Evolutionary conservation across 2,888 invertebrate genomes (phyloP).

Genomic region (Linyphia triangularis): DNA sequence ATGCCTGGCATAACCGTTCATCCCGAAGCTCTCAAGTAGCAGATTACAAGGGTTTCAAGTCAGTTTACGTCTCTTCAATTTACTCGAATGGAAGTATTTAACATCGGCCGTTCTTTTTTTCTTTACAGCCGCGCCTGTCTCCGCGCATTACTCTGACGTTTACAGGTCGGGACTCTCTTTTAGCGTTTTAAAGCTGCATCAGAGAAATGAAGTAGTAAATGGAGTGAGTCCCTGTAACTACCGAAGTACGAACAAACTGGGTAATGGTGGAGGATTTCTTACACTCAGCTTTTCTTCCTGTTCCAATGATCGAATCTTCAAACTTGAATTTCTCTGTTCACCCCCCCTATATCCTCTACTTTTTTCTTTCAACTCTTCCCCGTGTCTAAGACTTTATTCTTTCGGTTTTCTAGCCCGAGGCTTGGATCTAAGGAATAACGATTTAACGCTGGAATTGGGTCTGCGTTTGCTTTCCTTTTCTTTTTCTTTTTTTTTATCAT

Average conservation of each 20-base stretch:
- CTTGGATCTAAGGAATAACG: conserved; percentile 64
- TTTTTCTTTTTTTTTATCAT: conserved; percentile 28
- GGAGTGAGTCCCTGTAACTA: conserved; percentile 55
- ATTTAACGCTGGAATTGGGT: conserved; percentile 56
- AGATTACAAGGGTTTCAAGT: conserved; percentile 53
- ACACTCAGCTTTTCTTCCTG: not conserved
- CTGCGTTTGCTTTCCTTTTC: conserved; percentile 21
- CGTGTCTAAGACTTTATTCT: conserved; percentile 43
- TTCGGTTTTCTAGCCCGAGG: conserved; percentile 38
- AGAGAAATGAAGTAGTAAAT: conserved; percentile 66
- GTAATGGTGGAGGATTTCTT: conserved; percentile 54
- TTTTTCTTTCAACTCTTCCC: conserved; percentile 13
- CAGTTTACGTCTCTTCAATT: conserved; percentile 62
- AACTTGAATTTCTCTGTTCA: conserved; percentile 54
- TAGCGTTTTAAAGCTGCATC: conserved; percentile 51
- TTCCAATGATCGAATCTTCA: conserved; percentile 49
- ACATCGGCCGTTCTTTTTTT: conserved; percentile 34
- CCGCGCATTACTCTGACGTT: conserved; percentile 11
- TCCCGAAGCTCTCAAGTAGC: conserved; percentile 37
- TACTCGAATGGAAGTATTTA: conserved; percentile 60
- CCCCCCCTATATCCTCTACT: not conserved
- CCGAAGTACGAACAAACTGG: conserved; percentile 48
- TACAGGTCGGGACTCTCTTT: conserved; percentile 10
- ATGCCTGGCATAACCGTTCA: conserved; percentile 56
- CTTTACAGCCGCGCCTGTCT: conserved; percentile 38